phyloP scores from a whole-genome alignment of 2,888 invertebrate genomes.

The Leucoma salicis region DNA sequence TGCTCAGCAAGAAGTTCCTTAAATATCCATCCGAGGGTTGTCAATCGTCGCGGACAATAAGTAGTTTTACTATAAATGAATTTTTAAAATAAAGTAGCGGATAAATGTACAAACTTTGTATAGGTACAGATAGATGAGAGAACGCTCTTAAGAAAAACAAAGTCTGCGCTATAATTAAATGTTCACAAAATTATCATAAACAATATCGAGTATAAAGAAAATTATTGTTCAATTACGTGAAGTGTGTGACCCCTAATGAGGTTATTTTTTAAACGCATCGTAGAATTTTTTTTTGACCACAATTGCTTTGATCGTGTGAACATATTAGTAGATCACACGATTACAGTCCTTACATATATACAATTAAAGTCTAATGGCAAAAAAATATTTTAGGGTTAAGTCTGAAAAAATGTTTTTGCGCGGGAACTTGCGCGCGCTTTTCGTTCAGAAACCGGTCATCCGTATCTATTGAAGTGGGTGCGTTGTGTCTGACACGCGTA shows the following conservation, averaged over 20 bases:
- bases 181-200: conserved; percentile 30
- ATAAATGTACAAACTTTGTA: too few species aligned
- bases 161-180: too few species aligned
- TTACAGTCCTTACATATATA: conserved; percentile 1
- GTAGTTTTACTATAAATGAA: too few species aligned
- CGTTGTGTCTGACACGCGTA: conserved; percentile 63
- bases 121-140: too few species aligned
- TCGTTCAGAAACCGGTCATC: conserved; percentile 57
- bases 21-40: too few species aligned
- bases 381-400: conserved; percentile 12
- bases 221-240: conserved; percentile 54
- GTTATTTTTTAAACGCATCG: conserved; percentile 41
- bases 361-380: neutral
- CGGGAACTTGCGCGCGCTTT: conserved; percentile 49
- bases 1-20: too few species aligned
- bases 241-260: conserved; percentile 62
- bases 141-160: too few species aligned
- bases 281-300: conserved; percentile 30
- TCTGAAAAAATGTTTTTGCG: conserved; percentile 42
- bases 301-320: conserved; percentile 33
- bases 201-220: conserved; percentile 31
- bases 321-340: conserved; percentile 16
- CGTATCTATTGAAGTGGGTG: conserved; percentile 60
- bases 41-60: too few species aligned
- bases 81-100: too few species aligned